phyloP scores from a whole-genome alignment of 1,140 invertebrate species.

The Magallana angulata region DNA sequence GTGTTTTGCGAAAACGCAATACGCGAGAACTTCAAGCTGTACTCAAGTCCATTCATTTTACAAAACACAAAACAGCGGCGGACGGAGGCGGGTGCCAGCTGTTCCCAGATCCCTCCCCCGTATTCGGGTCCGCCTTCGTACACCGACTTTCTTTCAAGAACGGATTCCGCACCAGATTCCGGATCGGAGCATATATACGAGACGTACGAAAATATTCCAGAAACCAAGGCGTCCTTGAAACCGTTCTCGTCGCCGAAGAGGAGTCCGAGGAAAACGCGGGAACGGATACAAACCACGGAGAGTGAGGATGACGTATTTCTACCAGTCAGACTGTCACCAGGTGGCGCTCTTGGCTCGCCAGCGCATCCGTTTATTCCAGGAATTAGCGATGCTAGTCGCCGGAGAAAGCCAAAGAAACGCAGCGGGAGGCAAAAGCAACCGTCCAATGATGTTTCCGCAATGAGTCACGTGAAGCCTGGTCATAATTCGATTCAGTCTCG shows the following conservation, averaged over 20 bases:
- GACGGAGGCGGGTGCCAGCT: background rate
- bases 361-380: background rate
- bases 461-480: background rate
- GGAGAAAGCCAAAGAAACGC: constrained; percentile 42
- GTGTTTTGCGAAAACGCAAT: constrained; percentile 56
- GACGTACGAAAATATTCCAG: constrained; percentile 16
- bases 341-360: background rate
- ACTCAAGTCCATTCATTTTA: constrained; percentile 54
- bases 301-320: constrained; percentile 59
- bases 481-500: background rate
- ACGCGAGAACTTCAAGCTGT: constrained; percentile 61
- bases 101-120: constrained; percentile 50
- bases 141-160: constrained; percentile 58
- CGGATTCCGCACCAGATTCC: constrained; percentile 40
- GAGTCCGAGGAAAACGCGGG: constrained; percentile 48
- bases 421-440: background rate
- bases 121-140: constrained; percentile 63
- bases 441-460: background rate
- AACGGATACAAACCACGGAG: background rate
- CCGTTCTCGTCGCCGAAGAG: constrained; percentile 1
- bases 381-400: background rate
- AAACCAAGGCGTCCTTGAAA: constrained; percentile 13
- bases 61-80: background rate
- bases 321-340: background rate
- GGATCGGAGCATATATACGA: constrained; percentile 45